Conservation (phyloP, 2,113 vertebrate species). For the Amia ocellicauda region DNA sequence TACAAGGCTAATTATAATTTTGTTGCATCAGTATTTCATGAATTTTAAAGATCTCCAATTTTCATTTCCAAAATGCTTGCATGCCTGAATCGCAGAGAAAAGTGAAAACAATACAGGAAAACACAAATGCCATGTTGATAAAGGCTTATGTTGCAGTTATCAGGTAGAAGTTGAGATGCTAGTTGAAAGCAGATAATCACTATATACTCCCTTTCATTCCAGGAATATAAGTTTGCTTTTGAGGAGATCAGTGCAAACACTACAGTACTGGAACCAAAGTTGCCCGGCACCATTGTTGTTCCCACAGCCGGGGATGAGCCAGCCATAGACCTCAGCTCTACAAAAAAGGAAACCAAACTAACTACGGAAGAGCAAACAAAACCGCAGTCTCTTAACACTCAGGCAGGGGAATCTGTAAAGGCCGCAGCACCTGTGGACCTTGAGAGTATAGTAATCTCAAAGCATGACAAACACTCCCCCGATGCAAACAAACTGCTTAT, state of each 20-base stretch:
- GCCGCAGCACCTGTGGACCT: constrained; percentile 57
- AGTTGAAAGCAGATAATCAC: not conserved
- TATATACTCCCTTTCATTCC: constrained; percentile 9
- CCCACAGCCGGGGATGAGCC: constrained; percentile 74
- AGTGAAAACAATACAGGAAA: too few species aligned
- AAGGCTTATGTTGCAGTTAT: too few species aligned
- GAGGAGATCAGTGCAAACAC: constrained; percentile 38
- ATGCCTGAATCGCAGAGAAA: too few species aligned
- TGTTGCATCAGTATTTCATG: too few species aligned
- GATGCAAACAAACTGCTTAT: constrained; percentile 12
- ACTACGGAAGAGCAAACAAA: constrained; percentile 42
- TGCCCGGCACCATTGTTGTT: constrained; percentile 76
- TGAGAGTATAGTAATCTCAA: constrained; percentile 51
- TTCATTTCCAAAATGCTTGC: too few species aligned
- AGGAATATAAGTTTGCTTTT: constrained; percentile 78
- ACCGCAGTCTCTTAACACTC: constrained; percentile 23
- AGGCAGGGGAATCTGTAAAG: constrained; percentile 49
- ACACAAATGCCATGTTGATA: too few species aligned
- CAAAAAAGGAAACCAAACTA: constrained; percentile 37
- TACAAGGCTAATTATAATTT: too few species aligned
- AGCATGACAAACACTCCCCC: constrained; percentile 50
- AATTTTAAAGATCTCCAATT: too few species aligned
- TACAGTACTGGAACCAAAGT: constrained; percentile 60
- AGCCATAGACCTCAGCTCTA: constrained; percentile 33
- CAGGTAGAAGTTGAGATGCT: too few species aligned